Percentiles rank a stretch among this genome's conserved stretches.
These are phyloP conservation scores for Geopemphigus sp. DNA, from an alignment of 1,140 invertebrate genomes.

Conservation along the genomic window DNA sequence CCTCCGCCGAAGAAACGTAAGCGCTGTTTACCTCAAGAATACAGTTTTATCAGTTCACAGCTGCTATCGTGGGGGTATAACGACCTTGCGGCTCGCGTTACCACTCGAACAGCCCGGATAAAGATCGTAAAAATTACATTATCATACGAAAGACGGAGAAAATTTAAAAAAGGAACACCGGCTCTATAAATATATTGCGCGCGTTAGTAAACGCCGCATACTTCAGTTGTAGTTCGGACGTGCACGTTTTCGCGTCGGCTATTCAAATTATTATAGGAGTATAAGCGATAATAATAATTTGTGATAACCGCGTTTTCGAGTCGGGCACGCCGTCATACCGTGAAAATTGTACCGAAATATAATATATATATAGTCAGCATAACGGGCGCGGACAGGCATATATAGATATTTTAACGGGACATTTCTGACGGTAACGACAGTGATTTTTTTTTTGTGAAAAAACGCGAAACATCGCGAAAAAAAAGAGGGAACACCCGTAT, in stretches of 20 bases:
- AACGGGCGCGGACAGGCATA: neutral
- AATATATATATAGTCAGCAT: neutral
- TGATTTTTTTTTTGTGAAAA: neutral
- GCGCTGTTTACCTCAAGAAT: no score
- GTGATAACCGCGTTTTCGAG: neutral
- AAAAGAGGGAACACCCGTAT: neutral
- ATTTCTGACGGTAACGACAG: neutral
- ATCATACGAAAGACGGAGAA: no score
- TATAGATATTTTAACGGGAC: neutral
- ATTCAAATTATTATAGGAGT: neutral
- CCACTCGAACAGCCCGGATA: no score
- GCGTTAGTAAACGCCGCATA: no score
- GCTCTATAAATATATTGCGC: neutral
- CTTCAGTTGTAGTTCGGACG: neutral
- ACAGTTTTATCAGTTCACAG: no score
- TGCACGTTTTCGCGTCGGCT: conserved; percentile 17
- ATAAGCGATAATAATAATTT: neutral
- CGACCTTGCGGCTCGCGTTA: no score
- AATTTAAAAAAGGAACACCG: no score
- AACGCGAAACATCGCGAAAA: neutral
- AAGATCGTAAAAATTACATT: no score
- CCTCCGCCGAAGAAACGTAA: no score
- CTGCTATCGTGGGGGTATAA: no score
- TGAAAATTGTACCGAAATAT: conserved; percentile 5
- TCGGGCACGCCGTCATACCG: neutral